Evolutionary conservation across 2,797 vertebrate species (phyloP).

Genomic region (Aselliscus stoliczkanus): DNA sequence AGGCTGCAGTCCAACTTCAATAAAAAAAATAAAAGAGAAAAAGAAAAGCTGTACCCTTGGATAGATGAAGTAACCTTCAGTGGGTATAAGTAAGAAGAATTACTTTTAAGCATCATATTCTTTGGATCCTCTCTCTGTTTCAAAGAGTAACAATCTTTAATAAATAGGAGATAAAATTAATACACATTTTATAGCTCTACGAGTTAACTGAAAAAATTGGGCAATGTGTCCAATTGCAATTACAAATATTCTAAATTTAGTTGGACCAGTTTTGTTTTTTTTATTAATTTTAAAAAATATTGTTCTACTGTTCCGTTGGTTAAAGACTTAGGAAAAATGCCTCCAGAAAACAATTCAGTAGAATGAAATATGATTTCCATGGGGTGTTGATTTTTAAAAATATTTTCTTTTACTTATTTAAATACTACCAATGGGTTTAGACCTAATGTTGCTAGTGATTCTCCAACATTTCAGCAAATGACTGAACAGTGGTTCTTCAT

Average conservation of each 20-base stretch:
- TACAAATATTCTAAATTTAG: constrained; percentile 5
- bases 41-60: constrained; percentile 59
- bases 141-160: background rate
- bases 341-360: background rate
- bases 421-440: background rate
- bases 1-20: constrained; percentile 61
- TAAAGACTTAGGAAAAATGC: constrained; percentile 4
- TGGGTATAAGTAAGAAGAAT: background rate
- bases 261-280: background rate
- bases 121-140: background rate
- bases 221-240: background rate
- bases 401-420: background rate
- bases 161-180: background rate
- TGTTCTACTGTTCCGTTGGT: background rate
- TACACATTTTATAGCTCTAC: background rate
- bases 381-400: background rate
- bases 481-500: background rate
- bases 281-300: background rate
- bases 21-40: constrained; percentile 52
- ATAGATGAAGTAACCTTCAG: constrained; percentile 61
- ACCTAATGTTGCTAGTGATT: background rate
- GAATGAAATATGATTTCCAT: background rate
- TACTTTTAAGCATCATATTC: constrained; percentile 3
- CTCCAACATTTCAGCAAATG: background rate
- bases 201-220: background rate